phyloP scores from a whole-genome alignment of 2,797 vertebrate species.

The Syndactyla subalaris region DNA sequence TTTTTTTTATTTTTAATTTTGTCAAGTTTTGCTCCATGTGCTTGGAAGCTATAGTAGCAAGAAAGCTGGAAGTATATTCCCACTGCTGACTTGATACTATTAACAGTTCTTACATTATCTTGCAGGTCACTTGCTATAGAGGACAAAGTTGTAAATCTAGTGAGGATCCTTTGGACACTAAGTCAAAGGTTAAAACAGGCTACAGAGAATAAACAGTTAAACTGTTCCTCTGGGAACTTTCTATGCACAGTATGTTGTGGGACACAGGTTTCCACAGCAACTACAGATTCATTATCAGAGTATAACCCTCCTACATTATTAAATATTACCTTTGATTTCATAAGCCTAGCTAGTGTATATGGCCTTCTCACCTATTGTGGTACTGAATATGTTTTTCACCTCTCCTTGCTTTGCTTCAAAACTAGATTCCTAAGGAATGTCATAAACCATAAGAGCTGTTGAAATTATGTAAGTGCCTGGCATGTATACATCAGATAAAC shows the following conservation, averaged over 20 bases:
- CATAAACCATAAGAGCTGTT: neutral
- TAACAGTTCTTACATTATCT: neutral
- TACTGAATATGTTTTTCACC: neutral
- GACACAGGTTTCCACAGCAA: conserved; percentile 18
- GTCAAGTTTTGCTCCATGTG: neutral
- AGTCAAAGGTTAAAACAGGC: conserved; percentile 44
- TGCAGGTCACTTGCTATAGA: conserved; percentile 1
- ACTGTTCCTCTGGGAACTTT: conserved; percentile 17
- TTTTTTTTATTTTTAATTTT: neutral
- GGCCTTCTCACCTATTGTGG: neutral
- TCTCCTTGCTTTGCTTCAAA: neutral
- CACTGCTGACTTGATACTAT: neutral
- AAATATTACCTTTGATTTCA: neutral
- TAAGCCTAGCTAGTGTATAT: neutral
- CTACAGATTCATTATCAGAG: neutral
- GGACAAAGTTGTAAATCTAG: conserved; percentile 32
- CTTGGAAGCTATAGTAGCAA: neutral
- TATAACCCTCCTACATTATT: neutral
- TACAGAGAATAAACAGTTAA: conserved; percentile 28
- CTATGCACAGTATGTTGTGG: neutral
- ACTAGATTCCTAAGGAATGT: neutral
- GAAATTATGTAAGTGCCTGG: neutral
- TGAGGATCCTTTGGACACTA: neutral
- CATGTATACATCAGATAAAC: neutral
- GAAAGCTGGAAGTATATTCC: neutral